These are phyloP conservation scores for Drosophila arawakana DNA, from an alignment of 1,140 invertebrate genomes.

Conservation along the genomic window DNA sequence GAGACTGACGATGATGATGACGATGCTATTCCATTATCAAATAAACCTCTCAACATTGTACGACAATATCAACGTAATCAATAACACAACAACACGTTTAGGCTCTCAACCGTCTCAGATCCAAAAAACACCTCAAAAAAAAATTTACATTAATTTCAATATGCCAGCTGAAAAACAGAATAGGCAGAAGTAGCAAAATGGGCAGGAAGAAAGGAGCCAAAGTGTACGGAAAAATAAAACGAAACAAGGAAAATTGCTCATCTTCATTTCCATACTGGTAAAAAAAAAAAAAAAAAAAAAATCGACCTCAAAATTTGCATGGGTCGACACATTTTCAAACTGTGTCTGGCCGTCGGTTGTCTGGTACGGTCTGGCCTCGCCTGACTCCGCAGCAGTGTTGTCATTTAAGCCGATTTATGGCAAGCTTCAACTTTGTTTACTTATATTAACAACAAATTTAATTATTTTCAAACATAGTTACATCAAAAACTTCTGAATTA, in stretches of 20 bases:
- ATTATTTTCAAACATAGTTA: too few relatives aligned
- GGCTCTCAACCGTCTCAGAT: slow-evolving; percentile 3
- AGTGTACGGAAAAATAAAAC: slow-evolving; percentile 15
- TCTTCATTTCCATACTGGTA: slow-evolving; percentile 51
- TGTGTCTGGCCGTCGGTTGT: slow-evolving; percentile 40
- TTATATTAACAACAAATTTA: too few relatives aligned
- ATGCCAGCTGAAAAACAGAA: slow-evolving; percentile 40
- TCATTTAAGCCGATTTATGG: too few relatives aligned
- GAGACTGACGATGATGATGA: slow-evolving; percentile 2
- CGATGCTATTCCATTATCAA: slow-evolving; percentile 55
- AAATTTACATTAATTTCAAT: slow-evolving; percentile 65
- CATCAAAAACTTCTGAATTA: too few relatives aligned
- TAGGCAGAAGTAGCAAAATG: slow-evolving; percentile 4
- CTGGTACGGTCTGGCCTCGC: slow-evolving; percentile 4
- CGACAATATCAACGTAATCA: slow-evolving; percentile 38
- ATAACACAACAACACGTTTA: slow-evolving; percentile 55
- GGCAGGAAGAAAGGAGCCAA: slow-evolving; percentile 1
- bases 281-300: slow-evolving; percentile 1
- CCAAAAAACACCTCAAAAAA: slow-evolving; percentile 3
- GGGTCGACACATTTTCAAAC: slow-evolving; percentile 63
- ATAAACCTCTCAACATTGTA: slow-evolving; percentile 26
- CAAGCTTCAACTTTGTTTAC: too few relatives aligned
- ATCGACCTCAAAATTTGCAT: slow-evolving; percentile 61
- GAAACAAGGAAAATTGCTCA: slow-evolving; percentile 38
- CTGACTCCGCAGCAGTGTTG: neutral